Percentiles rank a stretch among this genome's conserved stretches.
Evolutionary conservation across 1,140 invertebrate genomes (phyloP).

Genomic region (Araneus ventricosus): DNA sequence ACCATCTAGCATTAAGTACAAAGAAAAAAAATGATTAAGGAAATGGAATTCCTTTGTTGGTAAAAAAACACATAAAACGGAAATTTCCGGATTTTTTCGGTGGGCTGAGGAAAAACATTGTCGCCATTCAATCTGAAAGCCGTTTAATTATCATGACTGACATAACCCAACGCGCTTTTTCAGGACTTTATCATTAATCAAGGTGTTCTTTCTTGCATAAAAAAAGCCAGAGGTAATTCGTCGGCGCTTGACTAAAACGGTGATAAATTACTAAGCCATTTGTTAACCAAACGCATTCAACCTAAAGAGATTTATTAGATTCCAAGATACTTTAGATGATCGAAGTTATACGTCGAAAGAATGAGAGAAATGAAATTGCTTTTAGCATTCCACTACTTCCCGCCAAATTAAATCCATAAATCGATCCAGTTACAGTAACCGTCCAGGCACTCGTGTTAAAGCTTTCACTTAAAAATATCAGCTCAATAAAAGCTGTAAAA

Average conservation of each 20-base stretch:
- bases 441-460: too few relatives aligned
- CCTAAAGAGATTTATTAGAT: background rate
- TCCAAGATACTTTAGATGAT: background rate
- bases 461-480: too few relatives aligned
- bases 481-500: too few relatives aligned
- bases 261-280: slow-evolving; percentile 12
- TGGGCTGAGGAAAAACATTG: background rate
- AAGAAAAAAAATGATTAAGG: background rate
- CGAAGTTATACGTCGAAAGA: background rate
- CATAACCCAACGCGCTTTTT: background rate
- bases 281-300: slow-evolving; percentile 2
- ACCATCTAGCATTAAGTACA: background rate
- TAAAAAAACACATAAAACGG: background rate
- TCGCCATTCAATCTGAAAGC: background rate
- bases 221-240: background rate
- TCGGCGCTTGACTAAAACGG: background rate
- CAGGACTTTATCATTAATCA: slow-evolving; percentile 1
- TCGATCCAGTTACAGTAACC: too few relatives aligned
- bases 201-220: background rate
- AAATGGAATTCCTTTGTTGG: background rate
- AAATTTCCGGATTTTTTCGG: background rate
- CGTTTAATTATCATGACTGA: background rate
- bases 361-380: background rate
- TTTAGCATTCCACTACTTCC: background rate
- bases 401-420: background rate